Evolutionary conservation across 2,113 vertebrate genomes (phyloP).

Genomic region (Thunnus maccoyii): DNA sequence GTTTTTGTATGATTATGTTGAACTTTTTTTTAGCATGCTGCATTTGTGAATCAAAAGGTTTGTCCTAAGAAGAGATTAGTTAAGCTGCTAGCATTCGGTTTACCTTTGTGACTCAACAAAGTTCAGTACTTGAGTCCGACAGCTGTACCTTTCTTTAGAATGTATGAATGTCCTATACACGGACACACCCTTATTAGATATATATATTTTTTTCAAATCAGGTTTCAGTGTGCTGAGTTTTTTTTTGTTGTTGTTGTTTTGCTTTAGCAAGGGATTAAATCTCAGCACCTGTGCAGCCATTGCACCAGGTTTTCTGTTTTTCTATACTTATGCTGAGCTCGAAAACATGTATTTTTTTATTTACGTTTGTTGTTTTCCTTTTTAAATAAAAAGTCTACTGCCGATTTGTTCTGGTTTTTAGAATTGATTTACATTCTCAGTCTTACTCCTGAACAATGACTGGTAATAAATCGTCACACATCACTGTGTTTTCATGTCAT

Average conservation of each 20-base stretch:
- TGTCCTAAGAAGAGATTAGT: slow-evolving; percentile 71
- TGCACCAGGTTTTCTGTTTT: slow-evolving; percentile 71
- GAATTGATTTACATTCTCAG: slow-evolving; percentile 53
- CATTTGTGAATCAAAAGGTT: slow-evolving; percentile 69
- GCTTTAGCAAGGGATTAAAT: slow-evolving; percentile 58
- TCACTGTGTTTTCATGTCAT: slow-evolving; percentile 7
- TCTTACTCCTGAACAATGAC: slow-evolving; percentile 52
- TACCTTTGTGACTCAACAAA: slow-evolving; percentile 61
- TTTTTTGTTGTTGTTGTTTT: slow-evolving; percentile 47
- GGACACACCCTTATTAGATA: slow-evolving; percentile 58
- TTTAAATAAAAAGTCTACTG: slow-evolving; percentile 69
- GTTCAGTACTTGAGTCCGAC: slow-evolving; percentile 56
- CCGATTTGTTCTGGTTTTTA: slow-evolving; percentile 67
- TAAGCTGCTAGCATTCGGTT: slow-evolving; percentile 69
- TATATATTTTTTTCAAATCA: slow-evolving; percentile 66
- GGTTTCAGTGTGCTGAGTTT: slow-evolving; percentile 67
- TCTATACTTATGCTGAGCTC: slow-evolving; percentile 70
- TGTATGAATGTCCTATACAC: slow-evolving; percentile 72
- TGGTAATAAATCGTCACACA: slow-evolving; percentile 62
- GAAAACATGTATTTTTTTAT: slow-evolving; percentile 79
- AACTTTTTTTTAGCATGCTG: slow-evolving; percentile 59
- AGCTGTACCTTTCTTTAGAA: slow-evolving; percentile 80
- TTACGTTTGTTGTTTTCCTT: slow-evolving; percentile 75
- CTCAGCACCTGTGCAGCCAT: slow-evolving; percentile 65
- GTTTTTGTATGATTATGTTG: slow-evolving; percentile 58